phyloP scores from a whole-genome alignment of 2,797 vertebrate genomes.

The Borostomias antarcticus region DNA sequence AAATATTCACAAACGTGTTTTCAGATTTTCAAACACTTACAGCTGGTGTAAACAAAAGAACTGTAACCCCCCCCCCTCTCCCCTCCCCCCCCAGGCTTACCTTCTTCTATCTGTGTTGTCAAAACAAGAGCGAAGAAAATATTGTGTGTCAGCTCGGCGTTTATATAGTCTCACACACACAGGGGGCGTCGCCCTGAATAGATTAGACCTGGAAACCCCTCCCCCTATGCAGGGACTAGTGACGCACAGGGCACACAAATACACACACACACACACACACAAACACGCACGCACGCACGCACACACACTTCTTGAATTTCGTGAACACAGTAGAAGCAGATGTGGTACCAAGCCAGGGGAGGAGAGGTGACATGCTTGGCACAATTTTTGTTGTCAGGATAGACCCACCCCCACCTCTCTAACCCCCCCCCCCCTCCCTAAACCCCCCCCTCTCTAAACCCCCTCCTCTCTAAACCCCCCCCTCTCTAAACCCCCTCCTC shows the following conservation, averaged over 20 bases:
- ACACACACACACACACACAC: slow-evolving; percentile 31
- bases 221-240: slow-evolving; percentile 59
- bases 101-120: slow-evolving; percentile 39
- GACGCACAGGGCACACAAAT: slow-evolving; percentile 50
- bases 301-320: not conserved
- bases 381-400: too few relatives aligned
- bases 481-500: too few relatives aligned
- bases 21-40: not conserved
- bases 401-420: too few relatives aligned
- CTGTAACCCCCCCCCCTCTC: not conserved
- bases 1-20: not conserved
- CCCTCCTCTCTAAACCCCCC: not conserved
- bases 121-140: slow-evolving; percentile 82
- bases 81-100: slow-evolving; percentile 52
- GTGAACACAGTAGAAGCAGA: slow-evolving; percentile 7
- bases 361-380: slow-evolving; percentile 23
- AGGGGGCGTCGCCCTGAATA: slow-evolving; percentile 74
- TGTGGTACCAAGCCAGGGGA: slow-evolving; percentile 22
- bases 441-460: slow-evolving; percentile 34
- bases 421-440: slow-evolving; percentile 26
- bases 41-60: not conserved
- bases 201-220: slow-evolving; percentile 73
- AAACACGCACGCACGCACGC: slow-evolving; percentile 9
- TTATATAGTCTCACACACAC: slow-evolving; percentile 83
- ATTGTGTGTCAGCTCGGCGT: slow-evolving; percentile 70